phyloP scores from a whole-genome alignment of 2,888 invertebrate species.

The Aplocera efformata region DNA sequence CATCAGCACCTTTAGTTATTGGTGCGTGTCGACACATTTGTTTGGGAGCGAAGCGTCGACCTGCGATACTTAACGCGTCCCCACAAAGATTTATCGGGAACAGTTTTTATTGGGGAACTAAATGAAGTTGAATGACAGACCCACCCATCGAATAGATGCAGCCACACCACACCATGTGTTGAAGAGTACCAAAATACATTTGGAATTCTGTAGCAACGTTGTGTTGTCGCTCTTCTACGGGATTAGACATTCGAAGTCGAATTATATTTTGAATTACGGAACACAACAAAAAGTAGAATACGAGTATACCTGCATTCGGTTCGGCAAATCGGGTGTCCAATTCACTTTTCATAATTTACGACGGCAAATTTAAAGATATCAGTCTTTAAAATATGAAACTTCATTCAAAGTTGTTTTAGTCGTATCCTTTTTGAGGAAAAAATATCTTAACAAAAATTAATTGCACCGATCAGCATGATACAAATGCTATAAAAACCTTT shows the following conservation, averaged over 20 bases:
- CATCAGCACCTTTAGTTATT: conserved; percentile 48
- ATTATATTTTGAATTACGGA: no score
- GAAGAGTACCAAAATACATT: not conserved
- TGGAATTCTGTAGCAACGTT: no score
- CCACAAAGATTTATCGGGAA: conserved; percentile 58
- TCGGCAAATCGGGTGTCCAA: no score
- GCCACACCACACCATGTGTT: conserved; percentile 23
- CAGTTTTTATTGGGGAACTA: conserved; percentile 27
- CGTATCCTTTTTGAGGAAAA: conserved; percentile 1
- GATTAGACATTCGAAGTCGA: no score
- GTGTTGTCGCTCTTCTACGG: no score
- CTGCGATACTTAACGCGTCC: conserved; percentile 56
- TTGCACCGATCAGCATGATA: conserved; percentile 20
- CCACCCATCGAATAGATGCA: conserved; percentile 20
- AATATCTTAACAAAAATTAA: conserved; percentile 15
- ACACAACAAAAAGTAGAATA: no score
- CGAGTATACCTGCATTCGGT: no score
- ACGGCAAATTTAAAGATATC: not conserved
- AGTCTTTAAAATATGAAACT: not conserved
- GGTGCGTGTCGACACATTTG: conserved; percentile 68
- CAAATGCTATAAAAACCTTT: conserved; percentile 21
- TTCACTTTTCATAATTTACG: no score
- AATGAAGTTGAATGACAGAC: conserved; percentile 37
- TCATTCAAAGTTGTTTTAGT: not conserved
- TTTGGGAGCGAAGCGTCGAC: conserved; percentile 46